Evolutionary conservation across 92 coral and sea anemone species (phyloP).

Genomic region (Micromussa lordhowensis): DNA sequence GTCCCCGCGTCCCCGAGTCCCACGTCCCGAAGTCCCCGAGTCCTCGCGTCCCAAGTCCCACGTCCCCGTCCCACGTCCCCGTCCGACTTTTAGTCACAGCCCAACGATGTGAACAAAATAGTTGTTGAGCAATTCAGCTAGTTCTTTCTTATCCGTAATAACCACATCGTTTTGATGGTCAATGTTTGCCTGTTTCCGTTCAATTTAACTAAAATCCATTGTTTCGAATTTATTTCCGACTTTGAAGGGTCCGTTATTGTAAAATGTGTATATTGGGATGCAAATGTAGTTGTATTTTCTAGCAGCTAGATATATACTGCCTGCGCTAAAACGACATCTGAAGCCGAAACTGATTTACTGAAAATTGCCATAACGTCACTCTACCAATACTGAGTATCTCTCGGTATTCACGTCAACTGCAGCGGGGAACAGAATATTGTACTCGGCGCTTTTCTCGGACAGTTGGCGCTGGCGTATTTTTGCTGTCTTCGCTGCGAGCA

Average conservation of each 20-base stretch:
- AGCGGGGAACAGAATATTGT: background rate
- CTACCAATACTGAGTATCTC: background rate
- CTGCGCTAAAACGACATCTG: background rate
- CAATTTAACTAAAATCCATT: background rate
- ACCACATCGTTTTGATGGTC: background rate
- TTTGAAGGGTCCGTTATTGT: background rate
- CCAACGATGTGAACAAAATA: no score
- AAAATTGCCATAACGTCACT: background rate
- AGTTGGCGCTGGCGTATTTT: background rate
- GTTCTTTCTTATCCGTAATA: no score
- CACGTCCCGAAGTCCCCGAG: no score
- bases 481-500: background rate
- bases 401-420: background rate
- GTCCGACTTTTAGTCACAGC: no score
- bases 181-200: background rate
- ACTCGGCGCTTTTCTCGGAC: background rate
- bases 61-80: no score
- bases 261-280: background rate
- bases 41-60: no score
- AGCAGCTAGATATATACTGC: background rate
- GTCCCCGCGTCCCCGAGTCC: no score
- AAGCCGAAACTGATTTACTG: background rate
- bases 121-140: no score
- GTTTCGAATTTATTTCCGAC: conserved; percentile 2
- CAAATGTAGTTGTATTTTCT: background rate